Base-by-base conservation (phyloP, 2,113 vertebrate species). In the Vidua chalybeata region DNA sequence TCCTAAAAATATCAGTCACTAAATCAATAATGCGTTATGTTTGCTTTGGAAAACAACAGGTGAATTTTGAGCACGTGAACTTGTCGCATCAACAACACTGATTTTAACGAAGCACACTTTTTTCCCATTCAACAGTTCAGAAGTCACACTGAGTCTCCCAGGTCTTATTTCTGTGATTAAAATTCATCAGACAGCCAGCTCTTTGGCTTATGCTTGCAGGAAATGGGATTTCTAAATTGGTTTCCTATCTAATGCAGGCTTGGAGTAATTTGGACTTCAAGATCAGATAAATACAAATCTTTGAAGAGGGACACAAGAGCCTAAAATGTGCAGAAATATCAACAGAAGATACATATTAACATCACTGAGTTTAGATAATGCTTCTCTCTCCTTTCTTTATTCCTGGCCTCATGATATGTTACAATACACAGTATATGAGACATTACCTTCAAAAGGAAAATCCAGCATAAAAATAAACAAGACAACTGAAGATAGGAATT, bases 151-250 rank as follows among this genome's bases (percentile, higher is more conserved):
- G 64, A 82, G 20, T 71, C 48, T 91, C 76, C 61, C 37, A 58
- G 62, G 30, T 68, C 31, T 75, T 82, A 72, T 79, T 91, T 79
- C 27, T 90, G 31, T 89, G 48, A 68, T 83, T 93, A 94, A 94
- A 90, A 89, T 90, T 66, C 73, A 83, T 69, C 49, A 75, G 89
- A 75, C 27, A 35, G 35, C 39, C 45, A 64, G 9, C 14, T 75
- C 24, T 49, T 85, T 61, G 45, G 20, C 37, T 85, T 72, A 11
- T 83, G 58, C 49, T 90, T 91, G 73, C 17, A 58, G 74, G 61
- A 94, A 91, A 91, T 35, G 19, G 16, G 31, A 79, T 82, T 94
- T 85, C 66, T 72, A 84, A 89, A 82, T 54, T 37, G 24, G 22
- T 79, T 94, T 96, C 52, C 71, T 75, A 18, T 56, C 41, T 93